Conservation (phyloP, 2,113 vertebrate genomes). For the Urocolius indicus region DNA sequence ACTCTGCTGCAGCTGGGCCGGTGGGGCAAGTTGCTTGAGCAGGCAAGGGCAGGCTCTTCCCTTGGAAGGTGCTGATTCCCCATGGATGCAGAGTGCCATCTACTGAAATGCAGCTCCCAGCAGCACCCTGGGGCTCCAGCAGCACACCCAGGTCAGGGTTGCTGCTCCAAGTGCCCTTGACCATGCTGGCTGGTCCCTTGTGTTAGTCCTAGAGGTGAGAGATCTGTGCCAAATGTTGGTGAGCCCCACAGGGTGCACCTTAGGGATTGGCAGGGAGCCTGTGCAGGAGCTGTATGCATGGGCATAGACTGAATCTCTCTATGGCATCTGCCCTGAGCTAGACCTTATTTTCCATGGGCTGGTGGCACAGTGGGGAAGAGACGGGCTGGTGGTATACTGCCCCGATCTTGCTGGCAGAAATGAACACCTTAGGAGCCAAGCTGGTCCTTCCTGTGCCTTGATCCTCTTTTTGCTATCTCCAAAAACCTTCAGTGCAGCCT, state of each 20-base stretch:
- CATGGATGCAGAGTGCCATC: slow-evolving; percentile 62
- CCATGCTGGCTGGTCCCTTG: accelerated
- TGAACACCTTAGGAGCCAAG: accelerated
- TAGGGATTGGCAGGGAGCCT: neutral
- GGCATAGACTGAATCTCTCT: neutral
- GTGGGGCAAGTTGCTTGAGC: neutral
- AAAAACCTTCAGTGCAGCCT: neutral
- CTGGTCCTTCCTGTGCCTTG: accelerated
- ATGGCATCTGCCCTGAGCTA: neutral
- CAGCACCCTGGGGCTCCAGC: neutral
- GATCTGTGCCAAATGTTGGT: neutral
- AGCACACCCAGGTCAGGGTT: neutral
- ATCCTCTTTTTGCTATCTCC: neutral
- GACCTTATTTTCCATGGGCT: neutral
- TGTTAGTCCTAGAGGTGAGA: neutral
- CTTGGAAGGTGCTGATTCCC: neutral
- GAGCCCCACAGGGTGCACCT: neutral
- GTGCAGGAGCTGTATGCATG: accelerated
- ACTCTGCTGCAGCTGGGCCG: neutral
- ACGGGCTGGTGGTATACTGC: neutral
- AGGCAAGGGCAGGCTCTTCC: neutral
- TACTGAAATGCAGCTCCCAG: neutral
- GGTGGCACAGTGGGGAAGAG: accelerated
- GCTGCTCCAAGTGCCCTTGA: neutral
- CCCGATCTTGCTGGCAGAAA: accelerated